Conservation (phyloP, 2,113 vertebrate species). For the Lipophrys pholis region DNA sequence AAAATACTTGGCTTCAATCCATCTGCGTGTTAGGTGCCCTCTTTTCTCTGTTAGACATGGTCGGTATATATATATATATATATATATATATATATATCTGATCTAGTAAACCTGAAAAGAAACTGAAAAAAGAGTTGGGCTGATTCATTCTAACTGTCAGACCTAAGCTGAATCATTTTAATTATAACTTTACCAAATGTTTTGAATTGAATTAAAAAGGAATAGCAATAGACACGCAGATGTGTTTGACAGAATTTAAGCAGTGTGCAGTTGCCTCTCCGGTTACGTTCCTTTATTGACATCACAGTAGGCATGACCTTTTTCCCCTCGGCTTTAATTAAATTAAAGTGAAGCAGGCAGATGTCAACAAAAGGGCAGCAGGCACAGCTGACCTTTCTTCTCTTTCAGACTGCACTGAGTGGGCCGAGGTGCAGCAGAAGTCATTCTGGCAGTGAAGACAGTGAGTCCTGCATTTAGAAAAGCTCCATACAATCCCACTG, state of each 20-base stretch:
- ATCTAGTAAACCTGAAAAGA: background rate
- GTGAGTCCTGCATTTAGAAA: background rate
- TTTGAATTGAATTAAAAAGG: background rate
- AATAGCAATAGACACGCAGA: background rate
- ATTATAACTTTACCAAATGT: background rate
- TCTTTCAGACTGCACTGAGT: constrained; percentile 12
- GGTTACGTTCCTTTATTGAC: constrained; percentile 23
- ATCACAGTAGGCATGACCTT: constrained; percentile 59
- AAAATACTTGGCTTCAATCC: constrained; percentile 51
- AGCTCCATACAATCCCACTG: background rate
- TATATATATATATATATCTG: background rate
- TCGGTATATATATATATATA: background rate
- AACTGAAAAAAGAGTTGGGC: background rate
- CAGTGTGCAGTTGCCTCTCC: background rate
- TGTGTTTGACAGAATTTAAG: background rate
- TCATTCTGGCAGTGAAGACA: constrained; percentile 5
- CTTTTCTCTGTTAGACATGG: constrained; percentile 17
- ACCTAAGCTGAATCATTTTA: background rate
- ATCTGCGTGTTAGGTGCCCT: constrained; percentile 18
- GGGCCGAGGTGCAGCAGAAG: constrained; percentile 1
- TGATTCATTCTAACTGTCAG: background rate
- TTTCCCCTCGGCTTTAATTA: constrained; percentile 39
- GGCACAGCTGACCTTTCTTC: constrained; percentile 67
- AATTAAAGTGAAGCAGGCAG: constrained; percentile 56
- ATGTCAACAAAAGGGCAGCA: constrained; percentile 65